phyloP scores from a whole-genome alignment of 2,113 vertebrate genomes.

The Hippolais icterina region DNA sequence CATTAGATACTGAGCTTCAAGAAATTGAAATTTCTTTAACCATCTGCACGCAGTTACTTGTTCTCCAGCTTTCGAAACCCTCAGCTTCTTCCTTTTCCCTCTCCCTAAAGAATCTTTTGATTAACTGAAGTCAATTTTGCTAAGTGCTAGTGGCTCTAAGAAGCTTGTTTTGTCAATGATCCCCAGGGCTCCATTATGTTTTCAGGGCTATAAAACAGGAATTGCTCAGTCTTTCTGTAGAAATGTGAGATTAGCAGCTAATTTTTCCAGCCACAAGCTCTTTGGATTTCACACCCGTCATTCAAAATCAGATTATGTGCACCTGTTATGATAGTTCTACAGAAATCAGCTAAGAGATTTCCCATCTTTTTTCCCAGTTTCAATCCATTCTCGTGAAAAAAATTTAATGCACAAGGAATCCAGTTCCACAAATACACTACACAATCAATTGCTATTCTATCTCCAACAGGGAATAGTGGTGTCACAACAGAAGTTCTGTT shows the following conservation, averaged over 20 bases:
- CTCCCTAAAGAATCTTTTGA: constrained; percentile 34
- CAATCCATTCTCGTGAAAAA: background rate
- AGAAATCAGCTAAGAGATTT: background rate
- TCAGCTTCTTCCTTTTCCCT: background rate
- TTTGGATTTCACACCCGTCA: background rate
- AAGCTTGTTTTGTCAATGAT: constrained; percentile 49
- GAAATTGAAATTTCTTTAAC: background rate
- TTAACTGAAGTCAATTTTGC: constrained; percentile 69
- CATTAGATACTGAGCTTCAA: background rate
- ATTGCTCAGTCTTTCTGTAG: constrained; percentile 19
- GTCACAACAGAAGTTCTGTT: background rate
- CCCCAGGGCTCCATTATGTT: constrained; percentile 53
- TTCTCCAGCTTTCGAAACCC: constrained; percentile 11
- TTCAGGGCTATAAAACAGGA: constrained; percentile 45
- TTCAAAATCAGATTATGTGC: background rate
- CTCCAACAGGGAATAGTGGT: background rate
- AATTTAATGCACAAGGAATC: background rate
- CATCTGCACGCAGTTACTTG: background rate
- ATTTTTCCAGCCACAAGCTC: constrained; percentile 3
- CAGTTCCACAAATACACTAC: background rate
- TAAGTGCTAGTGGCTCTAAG: constrained; percentile 65
- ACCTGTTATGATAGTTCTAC: background rate
- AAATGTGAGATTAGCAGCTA: constrained; percentile 35
- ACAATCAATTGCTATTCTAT: background rate
- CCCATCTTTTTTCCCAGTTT: background rate